phyloP scores from a whole-genome alignment of 2,888 invertebrate species.

The Deilephila elpenor region DNA sequence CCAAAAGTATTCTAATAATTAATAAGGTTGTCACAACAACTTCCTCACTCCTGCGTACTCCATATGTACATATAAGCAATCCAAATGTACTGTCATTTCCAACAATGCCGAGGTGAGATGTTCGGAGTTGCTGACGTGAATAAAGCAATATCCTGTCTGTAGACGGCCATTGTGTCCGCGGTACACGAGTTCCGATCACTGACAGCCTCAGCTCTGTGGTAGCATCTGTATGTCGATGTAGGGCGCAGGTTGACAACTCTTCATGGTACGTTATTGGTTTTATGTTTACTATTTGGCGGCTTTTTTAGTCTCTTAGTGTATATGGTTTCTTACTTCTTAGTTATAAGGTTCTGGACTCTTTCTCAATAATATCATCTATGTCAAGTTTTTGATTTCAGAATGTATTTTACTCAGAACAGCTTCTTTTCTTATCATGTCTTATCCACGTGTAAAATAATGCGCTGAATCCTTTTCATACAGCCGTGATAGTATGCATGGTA shows the following conservation, averaged over 20 bases:
- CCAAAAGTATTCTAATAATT: no score
- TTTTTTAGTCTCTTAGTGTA: no score
- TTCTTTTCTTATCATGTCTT: no score
- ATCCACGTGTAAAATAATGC: no score
- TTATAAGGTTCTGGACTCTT: no score
- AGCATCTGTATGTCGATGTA: slow-evolving; percentile 61
- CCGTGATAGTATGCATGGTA: no score
- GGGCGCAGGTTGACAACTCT: slow-evolving; percentile 49
- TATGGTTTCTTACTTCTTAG: no score
- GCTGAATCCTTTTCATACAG: no score
- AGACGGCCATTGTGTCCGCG: slow-evolving; percentile 55
- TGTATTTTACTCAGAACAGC: no score
- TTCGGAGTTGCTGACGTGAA: slow-evolving; percentile 22
- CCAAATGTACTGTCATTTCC: neutral
- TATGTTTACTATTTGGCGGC: neutral
- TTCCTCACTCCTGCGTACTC: neutral
- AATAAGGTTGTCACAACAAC: no score
- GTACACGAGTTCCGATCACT: slow-evolving; percentile 45
- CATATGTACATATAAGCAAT: neutral
- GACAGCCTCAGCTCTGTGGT: slow-evolving; percentile 47
- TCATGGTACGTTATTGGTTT: slow-evolving; percentile 27
- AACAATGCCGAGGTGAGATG: neutral
- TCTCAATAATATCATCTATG: no score
- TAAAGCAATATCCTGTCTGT: slow-evolving; percentile 52
- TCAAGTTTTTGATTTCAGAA: no score